Evolutionary conservation across 2,113 vertebrate species (phyloP).

Genomic region (Asarcornis scutulata): DNA sequence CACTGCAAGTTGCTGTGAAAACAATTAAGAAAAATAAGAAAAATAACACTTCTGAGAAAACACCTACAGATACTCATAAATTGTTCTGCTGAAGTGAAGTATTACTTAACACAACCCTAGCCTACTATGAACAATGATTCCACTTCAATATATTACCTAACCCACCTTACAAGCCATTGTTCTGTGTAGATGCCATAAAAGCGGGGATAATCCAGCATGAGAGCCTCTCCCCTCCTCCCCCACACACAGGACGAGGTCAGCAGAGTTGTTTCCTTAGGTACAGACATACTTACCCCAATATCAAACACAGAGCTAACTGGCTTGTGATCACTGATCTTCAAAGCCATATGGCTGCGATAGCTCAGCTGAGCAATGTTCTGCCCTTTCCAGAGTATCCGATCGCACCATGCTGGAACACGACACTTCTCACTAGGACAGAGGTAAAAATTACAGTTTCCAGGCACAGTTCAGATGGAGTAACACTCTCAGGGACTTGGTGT

Average conservation of each 20-base stretch:
- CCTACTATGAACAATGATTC: neutral
- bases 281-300: slow-evolving; percentile 83
- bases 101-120: neutral
- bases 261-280: neutral
- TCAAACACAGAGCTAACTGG: slow-evolving; percentile 92
- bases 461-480: neutral
- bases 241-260: neutral
- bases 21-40: neutral
- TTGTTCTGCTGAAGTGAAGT: neutral
- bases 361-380: slow-evolving; percentile 85
- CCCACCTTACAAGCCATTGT: neutral
- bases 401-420: slow-evolving; percentile 94
- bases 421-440: slow-evolving; percentile 89
- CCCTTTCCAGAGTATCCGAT: slow-evolving; percentile 94
- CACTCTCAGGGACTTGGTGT: neutral
- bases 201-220: neutral
- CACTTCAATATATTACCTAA: neutral
- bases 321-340: slow-evolving; percentile 97
- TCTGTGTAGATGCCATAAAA: neutral
- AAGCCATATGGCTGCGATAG: slow-evolving; percentile 92
- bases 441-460: neutral
- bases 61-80: neutral
- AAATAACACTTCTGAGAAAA: neutral
- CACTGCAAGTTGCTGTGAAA: neutral
- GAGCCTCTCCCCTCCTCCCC: neutral